Percentiles rank a stretch among this genome's conserved stretches.
Evolutionary conservation across 2,797 vertebrate genomes (phyloP).

Genomic region (Mormyrops boulengeri): DNA sequence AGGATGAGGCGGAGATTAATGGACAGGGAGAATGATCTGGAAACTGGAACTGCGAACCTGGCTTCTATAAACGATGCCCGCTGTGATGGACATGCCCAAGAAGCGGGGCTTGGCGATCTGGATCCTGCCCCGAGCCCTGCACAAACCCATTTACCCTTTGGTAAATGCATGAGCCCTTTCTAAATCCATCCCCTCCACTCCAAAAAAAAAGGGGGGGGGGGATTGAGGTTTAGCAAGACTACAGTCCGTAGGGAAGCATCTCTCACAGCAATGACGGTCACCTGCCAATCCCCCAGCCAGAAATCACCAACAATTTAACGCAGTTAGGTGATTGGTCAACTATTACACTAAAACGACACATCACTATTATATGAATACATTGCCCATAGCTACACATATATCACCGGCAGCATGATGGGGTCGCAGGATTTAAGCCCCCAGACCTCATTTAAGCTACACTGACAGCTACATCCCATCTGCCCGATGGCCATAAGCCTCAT

Average conservation of each 20-base stretch:
- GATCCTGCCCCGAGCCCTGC: not conserved
- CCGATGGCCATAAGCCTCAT: not conserved
- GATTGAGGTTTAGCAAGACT: not conserved
- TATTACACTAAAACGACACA: not conserved
- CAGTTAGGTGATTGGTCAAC: not conserved
- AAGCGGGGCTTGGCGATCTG: not conserved
- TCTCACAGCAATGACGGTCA: not conserved
- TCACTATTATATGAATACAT: not conserved
- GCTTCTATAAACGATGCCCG: not conserved
- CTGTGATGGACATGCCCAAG: not conserved
- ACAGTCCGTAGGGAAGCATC: not conserved
- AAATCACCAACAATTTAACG: not conserved
- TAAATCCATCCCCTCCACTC: not conserved
- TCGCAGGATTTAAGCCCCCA: not conserved
- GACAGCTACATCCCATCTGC: slow-evolving; percentile 4
- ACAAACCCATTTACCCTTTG: not conserved
- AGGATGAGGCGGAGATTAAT: not conserved
- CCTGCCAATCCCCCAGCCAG: not conserved
- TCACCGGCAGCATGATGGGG: not conserved
- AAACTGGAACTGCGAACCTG: not conserved
- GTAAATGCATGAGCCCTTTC: not conserved
- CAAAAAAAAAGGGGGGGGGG: not conserved
- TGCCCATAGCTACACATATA: not conserved
- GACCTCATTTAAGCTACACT: not conserved
- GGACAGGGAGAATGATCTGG: not conserved